phyloP scores from a whole-genome alignment of 30 jellyfish, hydroid and myxozoan genomes.

The Aurelia sp. region DNA sequence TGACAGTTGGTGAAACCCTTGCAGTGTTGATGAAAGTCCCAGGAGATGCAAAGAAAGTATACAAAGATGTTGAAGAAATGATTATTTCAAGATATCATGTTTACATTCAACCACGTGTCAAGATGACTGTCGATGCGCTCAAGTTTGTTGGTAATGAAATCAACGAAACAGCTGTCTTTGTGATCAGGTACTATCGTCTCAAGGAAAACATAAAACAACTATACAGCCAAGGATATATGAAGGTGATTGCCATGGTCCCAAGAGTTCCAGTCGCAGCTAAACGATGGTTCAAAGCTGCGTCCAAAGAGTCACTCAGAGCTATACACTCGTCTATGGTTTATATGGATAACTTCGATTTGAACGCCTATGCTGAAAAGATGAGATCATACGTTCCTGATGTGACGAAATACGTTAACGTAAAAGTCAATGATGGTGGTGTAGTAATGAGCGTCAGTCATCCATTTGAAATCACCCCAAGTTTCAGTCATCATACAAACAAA shows the following conservation, averaged over 20 bases:
- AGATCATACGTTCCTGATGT: conserved; percentile 37
- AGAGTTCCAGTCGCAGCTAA: conserved; percentile 55
- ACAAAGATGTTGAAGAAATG: conserved; percentile 6
- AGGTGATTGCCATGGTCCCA: conserved; percentile 44
- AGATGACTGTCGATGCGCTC: conserved; percentile 25
- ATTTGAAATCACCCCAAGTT: conserved; percentile 67
- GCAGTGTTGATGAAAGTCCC: conserved; percentile 79
- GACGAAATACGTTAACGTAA: conserved; percentile 56
- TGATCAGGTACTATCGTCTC: conserved; percentile 74
- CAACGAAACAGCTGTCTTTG: conserved; percentile 82
- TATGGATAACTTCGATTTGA: conserved; percentile 67
- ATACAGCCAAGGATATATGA: conserved; percentile 9
- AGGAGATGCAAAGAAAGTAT: conserved; percentile 27
- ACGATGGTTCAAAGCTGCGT: conserved; percentile 8
- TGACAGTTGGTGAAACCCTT: conserved; percentile 89
- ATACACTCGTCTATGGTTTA: conserved; percentile 56
- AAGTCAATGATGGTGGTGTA: conserved; percentile 48
- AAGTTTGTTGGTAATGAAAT: conserved; percentile 82
- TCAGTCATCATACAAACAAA: conserved; percentile 53
- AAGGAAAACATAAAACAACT: conserved; percentile 44
- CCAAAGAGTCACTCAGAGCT: conserved; percentile 47
- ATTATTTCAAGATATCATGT: conserved; percentile 18
- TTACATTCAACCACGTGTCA: conserved; percentile 63
- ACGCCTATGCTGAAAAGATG: conserved; percentile 11
- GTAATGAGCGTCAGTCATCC: conserved; percentile 59